These are phyloP conservation scores for Metalampra italica DNA, from an alignment of 2,888 invertebrate genomes.

Conservation along the genomic window DNA sequence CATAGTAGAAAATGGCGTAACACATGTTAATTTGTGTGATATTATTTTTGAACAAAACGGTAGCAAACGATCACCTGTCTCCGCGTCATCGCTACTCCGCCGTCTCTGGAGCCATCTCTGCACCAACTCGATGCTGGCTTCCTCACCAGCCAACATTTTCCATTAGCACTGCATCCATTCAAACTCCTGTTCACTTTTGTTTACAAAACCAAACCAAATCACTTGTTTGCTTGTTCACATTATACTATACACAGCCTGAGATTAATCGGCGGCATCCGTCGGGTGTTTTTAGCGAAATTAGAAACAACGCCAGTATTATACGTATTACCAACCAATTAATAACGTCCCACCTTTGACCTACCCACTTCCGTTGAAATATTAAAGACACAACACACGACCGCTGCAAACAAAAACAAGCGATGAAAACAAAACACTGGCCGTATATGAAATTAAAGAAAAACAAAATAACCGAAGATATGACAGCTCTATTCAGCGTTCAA, in stretches of 20 bases:
- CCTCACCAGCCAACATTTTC: conserved; percentile 71
- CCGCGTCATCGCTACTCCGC: conserved; percentile 57
- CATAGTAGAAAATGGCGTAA: too few relatives aligned
- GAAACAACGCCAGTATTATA: background rate
- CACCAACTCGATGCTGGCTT: conserved; percentile 69
- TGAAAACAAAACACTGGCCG: conserved; percentile 24
- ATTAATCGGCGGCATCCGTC: too few relatives aligned
- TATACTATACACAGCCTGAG: background rate
- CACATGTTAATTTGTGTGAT: too few relatives aligned
- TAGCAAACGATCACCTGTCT: conserved; percentile 40
- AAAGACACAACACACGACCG: conserved; percentile 6
- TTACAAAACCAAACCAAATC: conserved; percentile 12
- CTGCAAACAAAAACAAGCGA: conserved; percentile 1
- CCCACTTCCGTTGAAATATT: background rate
- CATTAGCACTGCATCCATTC: conserved; percentile 44
- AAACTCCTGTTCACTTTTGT: conserved; percentile 14
- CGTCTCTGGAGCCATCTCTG: conserved; percentile 65
- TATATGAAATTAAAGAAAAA: conserved; percentile 17
- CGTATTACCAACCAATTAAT: background rate
- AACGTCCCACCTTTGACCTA: background rate
- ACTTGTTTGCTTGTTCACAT: conserved; percentile 10
- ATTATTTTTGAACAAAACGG: too few relatives aligned
- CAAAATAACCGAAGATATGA: conserved; percentile 33
- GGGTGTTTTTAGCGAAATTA: background rate
- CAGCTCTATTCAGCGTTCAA: conserved; percentile 58